These are phyloP conservation scores for Lasiurus cinereus DNA, from an alignment of 2,113 vertebrate species.

Conservation along the genomic window DNA sequence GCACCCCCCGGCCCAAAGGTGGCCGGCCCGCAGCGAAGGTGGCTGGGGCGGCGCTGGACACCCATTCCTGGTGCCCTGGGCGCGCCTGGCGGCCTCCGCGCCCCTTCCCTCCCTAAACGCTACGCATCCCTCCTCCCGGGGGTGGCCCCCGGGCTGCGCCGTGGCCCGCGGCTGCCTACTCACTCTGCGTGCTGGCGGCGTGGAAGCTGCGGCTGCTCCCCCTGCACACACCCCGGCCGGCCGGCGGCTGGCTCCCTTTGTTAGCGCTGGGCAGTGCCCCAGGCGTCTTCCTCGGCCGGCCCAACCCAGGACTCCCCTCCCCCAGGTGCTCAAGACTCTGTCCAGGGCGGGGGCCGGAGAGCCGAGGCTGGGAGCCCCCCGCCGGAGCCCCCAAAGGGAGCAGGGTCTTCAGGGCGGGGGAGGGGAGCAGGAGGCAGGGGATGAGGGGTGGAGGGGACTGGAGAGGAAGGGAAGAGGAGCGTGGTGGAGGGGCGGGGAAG, in stretches of 20 bases:
- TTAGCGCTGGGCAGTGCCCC: constrained; percentile 69
- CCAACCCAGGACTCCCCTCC: constrained; percentile 47
- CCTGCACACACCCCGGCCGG: neutral
- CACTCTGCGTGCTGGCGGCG: constrained; percentile 14
- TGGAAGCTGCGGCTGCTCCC: neutral
- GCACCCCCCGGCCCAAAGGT: neutral
- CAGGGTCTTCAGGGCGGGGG: neutral
- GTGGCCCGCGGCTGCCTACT: constrained; percentile 59
- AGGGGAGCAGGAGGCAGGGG: neutral
- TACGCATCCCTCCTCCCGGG: neutral
- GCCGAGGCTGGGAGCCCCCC: neutral
- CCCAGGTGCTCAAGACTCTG: constrained; percentile 12
- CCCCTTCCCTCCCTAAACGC: neutral
- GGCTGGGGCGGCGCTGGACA: neutral
- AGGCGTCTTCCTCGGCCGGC: constrained; percentile 42
- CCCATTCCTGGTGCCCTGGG: neutral
- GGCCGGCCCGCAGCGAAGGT: neutral
- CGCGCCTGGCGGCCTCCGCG: neutral
- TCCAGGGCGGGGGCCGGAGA: neutral
- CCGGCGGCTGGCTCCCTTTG: constrained; percentile 70
- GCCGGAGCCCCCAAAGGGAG: neutral
- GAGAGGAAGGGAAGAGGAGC: constrained; percentile 25
- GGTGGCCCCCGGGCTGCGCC: neutral
- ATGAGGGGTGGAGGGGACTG: neutral
- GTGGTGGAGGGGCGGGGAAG: constrained; percentile 65